Base-by-base conservation (phyloP, 37 sponge, comb jelly and placozoan genomes). In the Spongia lamella region DNA sequence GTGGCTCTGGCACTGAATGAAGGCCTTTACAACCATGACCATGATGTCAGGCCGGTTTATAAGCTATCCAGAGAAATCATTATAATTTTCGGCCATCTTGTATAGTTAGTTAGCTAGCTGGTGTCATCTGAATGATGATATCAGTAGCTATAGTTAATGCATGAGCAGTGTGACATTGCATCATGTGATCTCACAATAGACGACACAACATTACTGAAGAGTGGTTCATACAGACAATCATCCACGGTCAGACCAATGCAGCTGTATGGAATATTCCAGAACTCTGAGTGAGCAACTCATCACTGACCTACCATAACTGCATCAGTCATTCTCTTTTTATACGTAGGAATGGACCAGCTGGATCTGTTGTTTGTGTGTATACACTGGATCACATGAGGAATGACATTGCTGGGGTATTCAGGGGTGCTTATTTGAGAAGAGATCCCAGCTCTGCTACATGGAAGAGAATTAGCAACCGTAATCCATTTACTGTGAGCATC, bases 311-410 rank as follows among this genome's bases (percentile, higher is more conserved):
- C n/a, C n/a, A n/a, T n/a, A 39, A 53, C 20, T 1, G 7, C 40
- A 35, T 27, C 2, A n/a, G n/a, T n/a, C n/a, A n/a, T n/a, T n/a
- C n/a, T n/a, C n/a, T n/a, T n/a, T n/a, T n/a, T n/a, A n/a, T n/a
- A 13, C 27, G 36, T 56, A 90, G 90, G 58, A 80, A 75, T 67
- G 87, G 91, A 2, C 94, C 94, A 0, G 53, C 68, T 11, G 94
- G 84, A 0, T 94, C 95, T 16, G 91, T 88, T 16, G 66, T 94
- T 19, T 94, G 95, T 68, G 79, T 88, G 34, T 94, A 65, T 73
- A 74, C 83, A 33, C 82, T 89, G 25, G 72, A 74, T 19, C 21
- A 61, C 15, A 59, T 34, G 32, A 53, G 53, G 19, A 74, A 82
- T 30, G 81, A 86, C 38, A 38, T 88, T 29, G 67, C 32, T 5